A percentile compares a stretch with the other conserved stretches of the same genome.
phyloP scores from a whole-genome alignment of 2,888 invertebrate genomes.

The Ptychoptera contaminata region DNA sequence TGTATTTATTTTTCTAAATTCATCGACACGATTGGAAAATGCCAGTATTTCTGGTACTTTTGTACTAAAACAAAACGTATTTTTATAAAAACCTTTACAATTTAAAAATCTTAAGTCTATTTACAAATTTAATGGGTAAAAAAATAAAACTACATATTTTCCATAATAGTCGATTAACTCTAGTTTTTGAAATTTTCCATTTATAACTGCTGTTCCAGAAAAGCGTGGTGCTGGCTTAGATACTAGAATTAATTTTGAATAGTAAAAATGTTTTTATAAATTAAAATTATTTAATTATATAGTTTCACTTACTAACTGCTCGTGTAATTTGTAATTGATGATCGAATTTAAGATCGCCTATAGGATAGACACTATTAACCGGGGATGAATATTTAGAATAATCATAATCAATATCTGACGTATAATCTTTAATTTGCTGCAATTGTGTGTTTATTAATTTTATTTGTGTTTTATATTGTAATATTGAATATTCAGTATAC shows the following conservation, averaged over 20 bases:
- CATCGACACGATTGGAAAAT: conserved; percentile 71
- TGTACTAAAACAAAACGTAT: too few relatives aligned
- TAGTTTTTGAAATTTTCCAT: conserved; percentile 58
- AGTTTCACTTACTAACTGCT: conserved; percentile 67
- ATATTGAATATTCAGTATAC: too few relatives aligned
- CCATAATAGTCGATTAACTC: conserved; percentile 57
- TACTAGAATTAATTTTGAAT: conserved; percentile 6
- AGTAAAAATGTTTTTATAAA: neutral
- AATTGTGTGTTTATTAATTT: too few relatives aligned
- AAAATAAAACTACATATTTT: conserved; percentile 78
- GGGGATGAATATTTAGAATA: conserved; percentile 74
- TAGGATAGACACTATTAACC: conserved; percentile 76
- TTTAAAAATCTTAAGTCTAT: neutral
- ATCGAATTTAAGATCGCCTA: conserved; percentile 56
- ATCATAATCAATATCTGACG: conserved; percentile 24
- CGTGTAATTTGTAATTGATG: conserved; percentile 85
- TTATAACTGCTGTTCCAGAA: conserved; percentile 64
- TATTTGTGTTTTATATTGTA: too few relatives aligned
- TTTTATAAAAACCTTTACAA: too few relatives aligned
- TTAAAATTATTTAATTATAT: conserved; percentile 1
- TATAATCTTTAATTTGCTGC: too few relatives aligned
- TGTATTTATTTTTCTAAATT: conserved; percentile 64
- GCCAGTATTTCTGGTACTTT: conserved; percentile 87
- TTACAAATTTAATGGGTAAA: conserved; percentile 80
- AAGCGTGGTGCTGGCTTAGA: conserved; percentile 59